Evolutionary conservation across 2,888 invertebrate genomes (phyloP).

Genomic region (Trypoxylon attenuatum): DNA sequence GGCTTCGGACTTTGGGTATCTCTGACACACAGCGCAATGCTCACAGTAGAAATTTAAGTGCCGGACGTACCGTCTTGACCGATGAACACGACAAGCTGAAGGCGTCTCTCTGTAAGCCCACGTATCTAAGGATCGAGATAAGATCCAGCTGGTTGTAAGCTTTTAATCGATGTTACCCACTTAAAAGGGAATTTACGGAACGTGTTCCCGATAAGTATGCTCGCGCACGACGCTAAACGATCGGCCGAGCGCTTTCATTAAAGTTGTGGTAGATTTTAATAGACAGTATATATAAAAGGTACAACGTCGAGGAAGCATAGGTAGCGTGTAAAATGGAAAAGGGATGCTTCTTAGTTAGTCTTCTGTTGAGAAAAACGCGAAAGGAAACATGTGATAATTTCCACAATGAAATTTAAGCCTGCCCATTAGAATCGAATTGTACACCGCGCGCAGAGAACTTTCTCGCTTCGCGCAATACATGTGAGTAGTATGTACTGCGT

Average conservation of each 20-base stretch:
- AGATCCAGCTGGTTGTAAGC: constrained; percentile 25
- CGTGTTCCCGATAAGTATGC: constrained; percentile 37
- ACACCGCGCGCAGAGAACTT: neutral
- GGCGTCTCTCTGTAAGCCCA: constrained; percentile 9
- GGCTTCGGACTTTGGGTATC: neutral
- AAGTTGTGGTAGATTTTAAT: constrained; percentile 12
- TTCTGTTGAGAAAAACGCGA: neutral
- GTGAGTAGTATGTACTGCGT: too few relatives aligned
- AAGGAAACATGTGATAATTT: neutral
- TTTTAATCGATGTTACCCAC: constrained; percentile 44
- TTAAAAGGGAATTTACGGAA: constrained; percentile 42
- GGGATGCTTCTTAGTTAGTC: neutral
- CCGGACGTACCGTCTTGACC: constrained; percentile 12
- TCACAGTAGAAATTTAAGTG: constrained; percentile 1
- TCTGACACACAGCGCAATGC: neutral
- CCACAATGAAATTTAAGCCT: neutral
- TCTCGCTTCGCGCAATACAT: too few relatives aligned
- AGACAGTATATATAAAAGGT: constrained; percentile 4
- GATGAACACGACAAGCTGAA: neutral
- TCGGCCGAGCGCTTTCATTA: neutral
- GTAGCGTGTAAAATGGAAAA: constrained; percentile 5
- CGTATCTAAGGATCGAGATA: constrained; percentile 30
- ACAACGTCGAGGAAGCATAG: neutral
- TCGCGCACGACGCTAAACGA: neutral
- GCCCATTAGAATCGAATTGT: neutral